Evolutionary conservation across 2,113 vertebrate genomes (phyloP), one percentile per base, ranked within the genome.

Genomic region (Herpailurus yagouaroundi): DNA sequence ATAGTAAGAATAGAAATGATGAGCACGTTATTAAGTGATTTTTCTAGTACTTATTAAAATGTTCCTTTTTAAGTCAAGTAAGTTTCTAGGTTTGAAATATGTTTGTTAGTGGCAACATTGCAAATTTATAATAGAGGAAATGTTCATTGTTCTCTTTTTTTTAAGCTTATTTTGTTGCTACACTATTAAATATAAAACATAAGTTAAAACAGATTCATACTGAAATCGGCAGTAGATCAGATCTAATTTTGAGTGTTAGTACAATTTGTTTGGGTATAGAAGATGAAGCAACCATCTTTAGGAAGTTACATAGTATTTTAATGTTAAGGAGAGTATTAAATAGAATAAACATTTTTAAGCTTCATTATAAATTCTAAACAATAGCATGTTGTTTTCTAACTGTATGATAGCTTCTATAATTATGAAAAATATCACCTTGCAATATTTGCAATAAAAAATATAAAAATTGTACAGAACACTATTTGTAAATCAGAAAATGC

Each of bases 31-130:
- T 94, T 98, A 87, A 77, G 31, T 86, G 33, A 2, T 31, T 27
- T 87, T 82, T 83, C 16, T 96, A 10, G 77, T 86, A 7, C 7
- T 74, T 96, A 73, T 21, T 88, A 77, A 57, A 96, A 48, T 97
- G 13, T 48, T 73, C 33, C 29, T 84, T 89, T 93, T 19, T 88
- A 77, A 85, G 18, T 48, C 29, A 45, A 93, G 74, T 38, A 5
- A n/a, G 33, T 91, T 93, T 95, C 80, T 74, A 25, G 50, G 52
- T 38, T 97, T 94, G 73, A 94, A 97, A 89, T 90, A 73, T 50
- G 45, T 81, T 48, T 87, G 9, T 31, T 64, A 73, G 31, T 74
- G 77, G 25, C 29, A 83, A 60, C 1, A 41, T 66, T 36, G 16
- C 16, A 71, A 57, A 25, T 85, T 76, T 85, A 9, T 38, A 27